phyloP scores from a whole-genome alignment of 2,797 vertebrate genomes.

The Phoxinus dragarum region DNA sequence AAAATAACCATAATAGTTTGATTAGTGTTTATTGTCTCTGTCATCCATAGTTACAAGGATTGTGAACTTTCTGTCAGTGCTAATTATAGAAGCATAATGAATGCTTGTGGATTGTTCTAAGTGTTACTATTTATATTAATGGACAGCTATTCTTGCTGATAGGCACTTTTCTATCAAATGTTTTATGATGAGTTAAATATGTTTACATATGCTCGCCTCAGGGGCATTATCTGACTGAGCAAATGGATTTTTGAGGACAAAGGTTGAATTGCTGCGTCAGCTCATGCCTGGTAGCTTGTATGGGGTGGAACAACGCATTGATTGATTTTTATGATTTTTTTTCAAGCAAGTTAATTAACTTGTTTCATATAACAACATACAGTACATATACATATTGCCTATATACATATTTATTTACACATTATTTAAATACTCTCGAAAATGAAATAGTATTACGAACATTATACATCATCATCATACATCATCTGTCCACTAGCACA shows the following conservation, averaged over 20 bases:
- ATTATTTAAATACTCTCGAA: neutral
- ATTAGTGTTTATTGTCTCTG: conserved; percentile 43
- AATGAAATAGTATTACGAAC: neutral
- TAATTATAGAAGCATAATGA: conserved; percentile 74
- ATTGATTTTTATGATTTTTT: conserved; percentile 17
- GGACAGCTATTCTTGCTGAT: conserved; percentile 69
- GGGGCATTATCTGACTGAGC: conserved; percentile 47
- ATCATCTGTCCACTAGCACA: neutral
- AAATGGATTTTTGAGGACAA: conserved; percentile 48
- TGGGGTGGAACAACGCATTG: neutral
- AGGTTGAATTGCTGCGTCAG: conserved; percentile 41
- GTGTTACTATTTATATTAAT: conserved; percentile 76
- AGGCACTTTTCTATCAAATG: conserved; percentile 59
- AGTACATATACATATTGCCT: neutral
- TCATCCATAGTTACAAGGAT: conserved; percentile 54
- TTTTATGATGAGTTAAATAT: conserved; percentile 69
- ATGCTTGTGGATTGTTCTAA: conserved; percentile 70
- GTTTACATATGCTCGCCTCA: conserved; percentile 64
- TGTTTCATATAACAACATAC: conserved; percentile 10
- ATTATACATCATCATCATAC: neutral
- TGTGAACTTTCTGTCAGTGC: conserved; percentile 66
- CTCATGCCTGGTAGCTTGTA: conserved; percentile 12
- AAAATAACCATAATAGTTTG: conserved; percentile 36
- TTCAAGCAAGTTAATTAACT: conserved; percentile 31
- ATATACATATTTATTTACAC: neutral